Base-by-base conservation (phyloP, 2,113 vertebrate species). In the Xiphorhynchus elegans region DNA sequence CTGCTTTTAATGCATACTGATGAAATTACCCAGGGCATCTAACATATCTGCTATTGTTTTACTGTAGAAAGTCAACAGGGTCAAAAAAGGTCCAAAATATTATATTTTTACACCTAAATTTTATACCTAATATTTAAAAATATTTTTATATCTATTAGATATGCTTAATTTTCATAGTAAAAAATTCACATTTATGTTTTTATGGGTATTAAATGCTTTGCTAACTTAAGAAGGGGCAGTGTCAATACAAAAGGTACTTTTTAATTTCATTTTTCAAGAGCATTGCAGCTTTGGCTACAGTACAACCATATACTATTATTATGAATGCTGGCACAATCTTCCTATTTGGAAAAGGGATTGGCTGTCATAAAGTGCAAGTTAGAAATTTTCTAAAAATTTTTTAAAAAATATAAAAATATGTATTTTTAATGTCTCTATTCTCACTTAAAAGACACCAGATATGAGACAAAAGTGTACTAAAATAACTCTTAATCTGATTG, bases 1-100 rank as follows among this genome's bases (percentile, higher is more conserved):
- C 97, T 95, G 72, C 93, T 96, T 96, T 95, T 91, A 84, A 97
- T 84, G 67, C 73, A 90, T 69, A 60, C 86, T 95, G 93, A 96
- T 72, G 89, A 95, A 97, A 97, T 96, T 94, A 85, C 87, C 86
- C 86, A 69, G 25, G 66, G 55, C 73, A 91, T 89, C 87, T 93
- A 92, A 94, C 87, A 93, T 60, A 96, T 74, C 63, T 58, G 62
- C 23, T 46, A 28, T 46, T 90, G 62, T 80, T 93, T 77, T 90
- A 93, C 16, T 14, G 7, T 42, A 81, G 29, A n/a, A 92, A 88
- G 76, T 60, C 50, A 74, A 50, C n/a, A 35, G 15, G 11, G 88
- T 83, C 85, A 92, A 42, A 82, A 75, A 91, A 85, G 46, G 33
- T 42, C 44, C 15, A 55, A 80, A 95, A 72, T 26, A 49, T 10